These are phyloP conservation scores for Melanerpes aurifrons DNA, from an alignment of 2,113 vertebrate genomes.

Conservation along the genomic window DNA sequence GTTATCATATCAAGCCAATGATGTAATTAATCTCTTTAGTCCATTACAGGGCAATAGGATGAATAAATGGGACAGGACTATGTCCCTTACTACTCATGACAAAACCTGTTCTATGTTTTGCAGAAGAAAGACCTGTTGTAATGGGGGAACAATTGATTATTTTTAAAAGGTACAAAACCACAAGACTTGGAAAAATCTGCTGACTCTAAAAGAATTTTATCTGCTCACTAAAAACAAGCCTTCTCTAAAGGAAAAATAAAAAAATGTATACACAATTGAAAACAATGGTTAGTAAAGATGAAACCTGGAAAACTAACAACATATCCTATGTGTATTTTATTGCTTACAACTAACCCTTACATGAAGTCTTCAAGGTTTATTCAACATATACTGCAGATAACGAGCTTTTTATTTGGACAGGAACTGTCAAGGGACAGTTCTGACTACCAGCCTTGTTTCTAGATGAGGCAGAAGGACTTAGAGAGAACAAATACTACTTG, in stretches of 20 bases:
- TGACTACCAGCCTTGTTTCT: not conserved
- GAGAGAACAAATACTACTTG: fast-evolving
- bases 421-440: not conserved
- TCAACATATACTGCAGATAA: not conserved
- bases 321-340: not conserved
- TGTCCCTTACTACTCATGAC: not conserved
- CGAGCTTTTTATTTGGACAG: not conserved
- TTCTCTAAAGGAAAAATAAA: not conserved
- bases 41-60: not conserved
- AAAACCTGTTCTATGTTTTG: not conserved
- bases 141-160: not conserved
- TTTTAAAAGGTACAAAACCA: not conserved
- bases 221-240: not conserved
- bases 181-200: not conserved
- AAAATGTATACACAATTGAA: not conserved
- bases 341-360: not conserved
- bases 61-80: not conserved
- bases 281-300: not conserved
- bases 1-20: not conserved
- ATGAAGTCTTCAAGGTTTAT: not conserved
- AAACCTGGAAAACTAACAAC: not conserved
- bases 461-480: fast-evolving
- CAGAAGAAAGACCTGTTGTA: not conserved
- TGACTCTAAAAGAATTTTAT: not conserved
- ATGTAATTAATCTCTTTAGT: not conserved